A percentile compares a stretch with the other conserved stretches of the same genome.
phyloP scores from a whole-genome alignment of 2,113 vertebrate genomes.

The Triplophysa rosa region DNA sequence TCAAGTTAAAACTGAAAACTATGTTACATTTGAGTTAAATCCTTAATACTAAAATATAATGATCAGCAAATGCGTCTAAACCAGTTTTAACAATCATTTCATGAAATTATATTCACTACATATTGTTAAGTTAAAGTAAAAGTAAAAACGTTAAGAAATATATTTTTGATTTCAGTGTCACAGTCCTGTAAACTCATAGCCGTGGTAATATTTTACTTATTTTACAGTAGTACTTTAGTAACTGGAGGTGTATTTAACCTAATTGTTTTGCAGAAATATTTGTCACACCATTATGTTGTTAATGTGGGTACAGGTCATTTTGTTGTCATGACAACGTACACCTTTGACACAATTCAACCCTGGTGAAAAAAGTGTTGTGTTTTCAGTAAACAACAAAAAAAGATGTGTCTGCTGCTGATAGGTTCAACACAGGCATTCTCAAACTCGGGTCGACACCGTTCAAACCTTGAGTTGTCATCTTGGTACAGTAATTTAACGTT shows the following conservation, averaged over 20 bases:
- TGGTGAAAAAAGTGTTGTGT: conserved; percentile 56
- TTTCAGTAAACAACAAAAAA: conserved; percentile 66
- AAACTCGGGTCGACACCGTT: not conserved
- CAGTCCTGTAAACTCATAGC: not conserved
- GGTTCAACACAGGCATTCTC: conserved; percentile 7
- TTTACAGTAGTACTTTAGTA: no score
- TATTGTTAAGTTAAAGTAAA: no score
- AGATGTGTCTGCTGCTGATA: conserved; percentile 31
- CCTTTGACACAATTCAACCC: conserved; percentile 1
- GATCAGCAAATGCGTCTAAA: not conserved
- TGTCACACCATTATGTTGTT: not conserved
- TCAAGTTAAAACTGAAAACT: no score
- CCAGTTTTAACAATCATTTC: not conserved
- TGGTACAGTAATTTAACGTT: not conserved
- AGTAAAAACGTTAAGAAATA: not conserved
- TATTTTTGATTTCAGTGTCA: not conserved
- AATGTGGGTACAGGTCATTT: not conserved
- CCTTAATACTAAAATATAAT: not conserved
- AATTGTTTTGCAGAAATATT: not conserved
- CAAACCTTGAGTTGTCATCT: not conserved
- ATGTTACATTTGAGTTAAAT: not conserved
- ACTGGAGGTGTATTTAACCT: not conserved
- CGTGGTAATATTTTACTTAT: not conserved
- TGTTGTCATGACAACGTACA: not conserved
- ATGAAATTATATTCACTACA: no score